These are phyloP conservation scores for Daptonema setosum DNA, from an alignment of 2,888 invertebrate species.

Conservation along the genomic window DNA sequence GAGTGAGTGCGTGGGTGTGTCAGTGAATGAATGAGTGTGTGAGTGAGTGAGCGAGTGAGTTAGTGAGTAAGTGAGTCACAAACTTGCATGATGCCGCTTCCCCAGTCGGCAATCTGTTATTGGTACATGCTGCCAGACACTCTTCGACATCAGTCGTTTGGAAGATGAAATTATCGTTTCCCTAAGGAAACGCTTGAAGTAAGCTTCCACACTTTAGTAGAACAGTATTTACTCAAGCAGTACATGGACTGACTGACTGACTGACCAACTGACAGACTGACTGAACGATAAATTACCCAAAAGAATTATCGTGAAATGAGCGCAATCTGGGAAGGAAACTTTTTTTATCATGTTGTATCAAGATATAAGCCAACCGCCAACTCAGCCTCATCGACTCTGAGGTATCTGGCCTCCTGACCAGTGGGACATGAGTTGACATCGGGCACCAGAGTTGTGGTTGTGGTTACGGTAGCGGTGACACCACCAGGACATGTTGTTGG, in stretches of 20 bases:
- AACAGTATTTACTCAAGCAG: too few relatives aligned
- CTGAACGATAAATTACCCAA: too few relatives aligned
- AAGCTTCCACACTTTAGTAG: too few relatives aligned
- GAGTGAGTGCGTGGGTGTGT: too few relatives aligned
- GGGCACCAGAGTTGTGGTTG: background rate
- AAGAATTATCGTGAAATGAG: background rate
- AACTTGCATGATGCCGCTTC: background rate
- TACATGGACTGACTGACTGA: too few relatives aligned
- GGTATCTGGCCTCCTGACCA: background rate
- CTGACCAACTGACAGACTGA: too few relatives aligned
- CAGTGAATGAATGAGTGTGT: too few relatives aligned
- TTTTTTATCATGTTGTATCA: background rate
- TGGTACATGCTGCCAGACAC: background rate
- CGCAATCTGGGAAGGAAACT: background rate
- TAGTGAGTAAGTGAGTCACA: background rate
- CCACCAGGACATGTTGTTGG: background rate
- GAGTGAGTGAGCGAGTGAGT: too few relatives aligned
- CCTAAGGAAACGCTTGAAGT: background rate
- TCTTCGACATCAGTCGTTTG: background rate
- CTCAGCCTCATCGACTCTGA: background rate
- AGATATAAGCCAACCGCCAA: background rate
- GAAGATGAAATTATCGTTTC: background rate
- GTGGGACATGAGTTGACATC: background rate
- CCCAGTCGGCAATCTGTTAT: background rate
- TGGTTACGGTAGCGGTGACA: background rate